Evolutionary conservation across 2,113 vertebrate genomes (phyloP).

Genomic region (Sinocyclocheilus rhinocerous): DNA sequence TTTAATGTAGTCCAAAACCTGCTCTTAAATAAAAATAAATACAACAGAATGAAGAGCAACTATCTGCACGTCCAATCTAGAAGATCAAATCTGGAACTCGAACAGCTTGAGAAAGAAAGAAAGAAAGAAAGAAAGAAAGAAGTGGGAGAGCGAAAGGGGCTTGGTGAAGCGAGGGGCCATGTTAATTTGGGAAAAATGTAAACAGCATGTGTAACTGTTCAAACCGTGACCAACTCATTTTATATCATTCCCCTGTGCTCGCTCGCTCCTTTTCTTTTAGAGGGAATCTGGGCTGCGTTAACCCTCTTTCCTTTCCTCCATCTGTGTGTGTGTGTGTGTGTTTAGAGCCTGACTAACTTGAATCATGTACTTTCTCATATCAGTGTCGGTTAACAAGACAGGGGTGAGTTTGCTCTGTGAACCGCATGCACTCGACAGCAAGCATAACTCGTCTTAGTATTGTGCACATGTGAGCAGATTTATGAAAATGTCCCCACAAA

Average conservation of each 20-base stretch:
- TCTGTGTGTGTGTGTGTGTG: constrained; percentile 52
- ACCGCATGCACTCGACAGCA: not conserved
- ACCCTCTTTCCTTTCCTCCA: constrained; percentile 66
- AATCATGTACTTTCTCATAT: constrained; percentile 82
- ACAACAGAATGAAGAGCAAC: constrained; percentile 46
- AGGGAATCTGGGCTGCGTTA: constrained; percentile 78
- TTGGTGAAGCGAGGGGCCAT: constrained; percentile 81
- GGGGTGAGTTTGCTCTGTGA: constrained; percentile 67
- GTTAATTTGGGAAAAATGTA: constrained; percentile 88
- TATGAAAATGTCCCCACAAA: not conserved
- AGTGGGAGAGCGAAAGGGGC: constrained; percentile 63
- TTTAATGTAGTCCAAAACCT: constrained; percentile 54
- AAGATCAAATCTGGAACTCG: constrained; percentile 9
- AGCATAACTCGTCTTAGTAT: too few species aligned
- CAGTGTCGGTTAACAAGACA: constrained; percentile 80
- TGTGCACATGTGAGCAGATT: not conserved
- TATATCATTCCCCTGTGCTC: constrained; percentile 78
- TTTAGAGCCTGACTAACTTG: constrained; percentile 78
- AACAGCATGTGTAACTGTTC: constrained; percentile 86
- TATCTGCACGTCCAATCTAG: constrained; percentile 49
- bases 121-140: constrained; percentile 35
- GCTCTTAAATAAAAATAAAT: constrained; percentile 61
- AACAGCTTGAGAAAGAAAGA: constrained; percentile 11
- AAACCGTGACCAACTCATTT: constrained; percentile 86
- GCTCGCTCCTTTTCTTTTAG: constrained; percentile 64